Evolutionary conservation across 2,113 vertebrate species (phyloP), one percentile per base, ranked within the genome.

Genomic region (Oreochromis aureus): DNA sequence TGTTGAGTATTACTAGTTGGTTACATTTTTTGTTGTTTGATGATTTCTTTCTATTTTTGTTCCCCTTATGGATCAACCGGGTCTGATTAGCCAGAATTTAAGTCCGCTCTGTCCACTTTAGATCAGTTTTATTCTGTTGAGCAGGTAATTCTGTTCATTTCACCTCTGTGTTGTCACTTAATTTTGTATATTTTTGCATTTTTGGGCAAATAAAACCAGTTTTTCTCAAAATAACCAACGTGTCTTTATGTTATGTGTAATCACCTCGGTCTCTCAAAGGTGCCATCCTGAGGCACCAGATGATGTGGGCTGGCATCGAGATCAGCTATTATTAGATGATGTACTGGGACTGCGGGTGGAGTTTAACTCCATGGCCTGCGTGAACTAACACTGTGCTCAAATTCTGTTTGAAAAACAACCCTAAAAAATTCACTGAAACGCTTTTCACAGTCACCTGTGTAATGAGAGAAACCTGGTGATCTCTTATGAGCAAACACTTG

Each of bases 391-490:
- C 44, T 51, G 18, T 51, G 44, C 71, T 76, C 71, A 32, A 30
- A 32, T 51, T 76, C 71, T 51, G 24, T 18, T 51, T 78, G 27
- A 51, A 78, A 78, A 78, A 78, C 27, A 32, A 76, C 71, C 16
- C 44, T 51, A 51, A 78, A 76, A 78, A 51, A 32, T 48, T 18
- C 24, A 48, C 24, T 76, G 71, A 76, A 76, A 76, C 1, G 1
- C 48, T 76, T 46, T 48, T 73, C 69, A 73, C 22, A 48, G 69
- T 48, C 69, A 73, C 69, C 69, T 73, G 69, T 73, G 69, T 48
- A 48, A 11, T 22, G 3, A 78, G 6, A 78, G 46, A 34, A 78
- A 53, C 46, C 10, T 3, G 2, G 46, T 78, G 73, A n/a, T 78
- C 46, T 66, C 10, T 19, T 51, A 34, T 78, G 27, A 78, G 44